Base-by-base conservation (phyloP, 2,888 invertebrate species). In the Chaitophorus viminalis region DNA sequence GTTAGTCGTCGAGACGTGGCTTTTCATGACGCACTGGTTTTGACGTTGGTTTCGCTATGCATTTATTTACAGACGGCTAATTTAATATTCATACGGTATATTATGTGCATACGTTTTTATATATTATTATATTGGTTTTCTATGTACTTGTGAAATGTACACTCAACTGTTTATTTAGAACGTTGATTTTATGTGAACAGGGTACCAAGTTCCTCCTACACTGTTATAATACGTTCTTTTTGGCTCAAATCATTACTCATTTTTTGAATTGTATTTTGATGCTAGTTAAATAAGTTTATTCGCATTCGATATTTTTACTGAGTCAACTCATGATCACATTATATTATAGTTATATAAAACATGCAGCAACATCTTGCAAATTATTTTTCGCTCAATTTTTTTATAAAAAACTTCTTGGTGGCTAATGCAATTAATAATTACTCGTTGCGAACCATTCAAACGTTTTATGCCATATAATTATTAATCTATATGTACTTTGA, bases 61-160 rank as follows among this genome's bases (percentile, higher is more conserved):
- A 82, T 82, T 82, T 82, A 82, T 82, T 82, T 82, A 70, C 11
- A 29, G 81, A 29, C 31, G 70, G 70, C 29, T 82, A 46, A 79
- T 79, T 79, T 65, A 68, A 79, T 68, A 9, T 79, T 65, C 39
- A 68, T 65, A 9, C 36, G 54, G 33, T 60, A 31, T 78, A 33
- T 60, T 78, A 33, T n/a, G 21, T 21, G 36, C 21, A 68, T 79
- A 31, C 17, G 18, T n/a, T 17, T 79, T 25, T 65, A 79, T 1
- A 65, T n/a, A 78, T 78, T n/a, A 78, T 78, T 60, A 36, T 33
- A 14, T 39, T 75, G 1, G 29, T 76, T 29, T 52, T 52, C 29
- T n/a, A 52, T 29, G 8, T 18, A 46, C 52, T 76, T n/a, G 9
- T 39, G 36, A 11, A n/a, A 74, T 46, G 52, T 46, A 1, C 14